Evolutionary conservation across 1,140 invertebrate genomes (phyloP).

Genomic region (Platyscapa corneri): DNA sequence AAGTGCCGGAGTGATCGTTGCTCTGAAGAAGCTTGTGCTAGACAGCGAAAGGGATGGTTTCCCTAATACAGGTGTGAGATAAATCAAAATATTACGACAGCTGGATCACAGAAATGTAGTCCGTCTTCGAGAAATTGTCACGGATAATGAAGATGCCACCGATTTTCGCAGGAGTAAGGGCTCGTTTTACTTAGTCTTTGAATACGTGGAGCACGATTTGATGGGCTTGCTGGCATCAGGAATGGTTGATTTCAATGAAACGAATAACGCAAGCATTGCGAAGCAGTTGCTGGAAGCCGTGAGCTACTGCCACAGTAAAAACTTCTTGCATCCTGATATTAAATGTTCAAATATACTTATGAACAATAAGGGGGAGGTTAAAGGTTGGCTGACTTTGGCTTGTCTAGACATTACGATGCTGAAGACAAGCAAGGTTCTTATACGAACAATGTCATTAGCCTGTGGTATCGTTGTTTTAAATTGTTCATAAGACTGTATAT

Average conservation of each 20-base stretch:
- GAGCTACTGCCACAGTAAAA: slow-evolving; percentile 98
- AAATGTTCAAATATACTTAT: slow-evolving; percentile 99
- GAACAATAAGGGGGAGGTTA: slow-evolving; percentile 99
- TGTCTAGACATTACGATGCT: slow-evolving; percentile 96
- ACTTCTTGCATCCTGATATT: slow-evolving; percentile 99
- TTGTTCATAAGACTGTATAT: too few species aligned
- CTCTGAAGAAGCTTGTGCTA: slow-evolving; percentile 97
- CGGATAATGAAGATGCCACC: slow-evolving; percentile 96
- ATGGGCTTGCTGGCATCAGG: slow-evolving; percentile 98
- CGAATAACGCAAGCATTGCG: slow-evolving; percentile 98
- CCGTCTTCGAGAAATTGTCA: slow-evolving; percentile 97
- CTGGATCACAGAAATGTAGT: slow-evolving; percentile 99
- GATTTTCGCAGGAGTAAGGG: slow-evolving; percentile 97
- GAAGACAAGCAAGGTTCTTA: slow-evolving; percentile 96
- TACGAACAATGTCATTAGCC: slow-evolving; percentile 98
- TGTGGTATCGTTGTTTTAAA: too few species aligned
- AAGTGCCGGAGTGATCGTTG: slow-evolving; percentile 90
- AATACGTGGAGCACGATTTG: slow-evolving; percentile 99
- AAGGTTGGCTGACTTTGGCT: slow-evolving; percentile 98
- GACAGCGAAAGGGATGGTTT: slow-evolving; percentile 99
- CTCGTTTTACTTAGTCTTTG: slow-evolving; percentile 99
- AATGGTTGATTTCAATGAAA: slow-evolving; percentile 95
- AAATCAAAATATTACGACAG: slow-evolving; percentile 98
- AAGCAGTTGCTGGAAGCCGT: slow-evolving; percentile 96
- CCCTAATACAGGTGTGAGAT: slow-evolving; percentile 98